These are phyloP conservation scores for Apodemus sylvaticus DNA, from an alignment of 2,113 vertebrate genomes.

Conservation along the genomic window DNA sequence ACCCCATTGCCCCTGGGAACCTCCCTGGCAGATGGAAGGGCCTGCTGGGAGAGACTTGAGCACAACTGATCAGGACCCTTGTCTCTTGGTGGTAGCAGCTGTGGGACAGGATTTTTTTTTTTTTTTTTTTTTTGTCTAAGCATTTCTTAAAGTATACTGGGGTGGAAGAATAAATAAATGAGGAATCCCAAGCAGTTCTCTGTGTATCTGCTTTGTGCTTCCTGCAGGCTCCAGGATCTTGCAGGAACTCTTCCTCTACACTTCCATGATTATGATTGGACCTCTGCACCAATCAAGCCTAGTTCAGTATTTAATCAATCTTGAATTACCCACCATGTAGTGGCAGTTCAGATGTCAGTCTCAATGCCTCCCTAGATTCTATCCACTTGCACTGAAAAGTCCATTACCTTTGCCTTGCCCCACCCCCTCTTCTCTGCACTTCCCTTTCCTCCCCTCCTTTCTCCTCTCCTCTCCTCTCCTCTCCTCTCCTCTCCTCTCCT, in stretches of 20 bases:
- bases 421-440: rapidly evolving
- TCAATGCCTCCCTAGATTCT: conserved; percentile 46
- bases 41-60: neutral
- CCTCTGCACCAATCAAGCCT: conserved; percentile 67
- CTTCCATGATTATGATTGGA: conserved; percentile 62
- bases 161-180: neutral
- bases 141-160: neutral
- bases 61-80: neutral
- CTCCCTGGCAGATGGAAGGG: rapidly evolving
- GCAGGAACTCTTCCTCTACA: conserved; percentile 49
- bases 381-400: conserved; percentile 65
- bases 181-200: conserved; percentile 14
- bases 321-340: conserved; percentile 50
- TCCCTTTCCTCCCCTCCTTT: too few species aligned
- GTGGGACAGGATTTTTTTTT: neutral
- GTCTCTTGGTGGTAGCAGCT: neutral
- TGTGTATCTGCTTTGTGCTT: neutral
- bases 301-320: conserved; percentile 71
- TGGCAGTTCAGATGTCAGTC: conserved; percentile 57
- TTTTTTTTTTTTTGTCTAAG: conserved; percentile 17
- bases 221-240: conserved; percentile 49
- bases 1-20: rapidly evolving
- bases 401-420: neutral
- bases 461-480: too few species aligned
- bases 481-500: too few species aligned